Base-by-base conservation (phyloP, 2,888 invertebrate species). In the Apoda limacodes region DNA sequence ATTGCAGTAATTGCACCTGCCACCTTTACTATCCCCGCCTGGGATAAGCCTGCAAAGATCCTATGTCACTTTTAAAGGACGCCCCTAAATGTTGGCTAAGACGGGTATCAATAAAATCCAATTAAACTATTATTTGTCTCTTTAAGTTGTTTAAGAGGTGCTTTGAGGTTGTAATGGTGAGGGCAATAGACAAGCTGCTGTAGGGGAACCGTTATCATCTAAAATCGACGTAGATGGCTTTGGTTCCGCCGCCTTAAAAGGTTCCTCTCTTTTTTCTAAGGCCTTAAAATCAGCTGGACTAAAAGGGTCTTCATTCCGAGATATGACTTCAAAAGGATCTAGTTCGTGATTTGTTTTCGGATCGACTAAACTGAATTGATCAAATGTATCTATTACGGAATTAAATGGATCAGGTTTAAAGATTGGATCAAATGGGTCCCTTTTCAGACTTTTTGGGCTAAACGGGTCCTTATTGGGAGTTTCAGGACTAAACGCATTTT, bases 141-240 rank as follows among this genome's bases (percentile, higher is more conserved):
- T n/a, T n/a, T n/a, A n/a, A 30, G 50, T 40, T 25, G 51, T 46
- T 37, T 66, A n/a, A n/a, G n/a, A 65, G 33, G 56, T 64, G 25
- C 46, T 70, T 34, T 72, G 75, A 2, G 86, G 86, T 46, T 78
- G 78, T n/a, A 86, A 46, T 0, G 86, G 86, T 1, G 85, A 83
- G 1, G 85, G 86, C 22, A 86, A 51, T 0, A 84, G 58, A 28
- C 80, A 78, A 3, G 67, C 82, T 0, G 70, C 52, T 0, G 74
- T 70, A 0, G 82, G 76, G 0, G 78, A 80, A 9, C 69, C 62
- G 13, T 52, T 64, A 15, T 66, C 69, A 34, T 82, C 81, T 14
- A 82, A 46, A 32, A 82, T 69, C 1, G 76, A 81, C 0, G 55
- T 32, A 5, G 47, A 40, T 30, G 58, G 55, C 13, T 48, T 40